phyloP scores from a whole-genome alignment of 2,888 invertebrate species.

The Trichogramma evanescens region DNA sequence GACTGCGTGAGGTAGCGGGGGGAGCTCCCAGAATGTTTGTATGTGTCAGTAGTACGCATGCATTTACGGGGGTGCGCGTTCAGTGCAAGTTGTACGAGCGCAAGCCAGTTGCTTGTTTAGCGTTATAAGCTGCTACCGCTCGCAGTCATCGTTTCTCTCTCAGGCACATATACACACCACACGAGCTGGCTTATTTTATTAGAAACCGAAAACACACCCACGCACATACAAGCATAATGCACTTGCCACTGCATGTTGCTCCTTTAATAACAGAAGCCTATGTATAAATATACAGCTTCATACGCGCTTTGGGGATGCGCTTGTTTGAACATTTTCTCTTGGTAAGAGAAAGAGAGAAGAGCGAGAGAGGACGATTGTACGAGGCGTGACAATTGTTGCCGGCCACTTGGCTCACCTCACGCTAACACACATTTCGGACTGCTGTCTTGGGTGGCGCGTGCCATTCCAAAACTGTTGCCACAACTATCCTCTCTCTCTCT shows the following conservation, averaged over 20 bases:
- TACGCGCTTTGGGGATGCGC: no score
- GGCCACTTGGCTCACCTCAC: conserved; percentile 21
- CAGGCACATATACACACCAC: conserved; percentile 12
- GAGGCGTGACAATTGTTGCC: conserved; percentile 24
- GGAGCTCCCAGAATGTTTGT: no score
- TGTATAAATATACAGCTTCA: no score
- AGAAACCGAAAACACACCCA: conserved; percentile 25
- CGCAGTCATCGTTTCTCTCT: neutral
- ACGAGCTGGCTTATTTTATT: conserved; percentile 30
- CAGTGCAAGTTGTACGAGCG: no score
- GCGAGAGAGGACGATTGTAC: conserved; percentile 1
- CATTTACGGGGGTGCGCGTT: no score
- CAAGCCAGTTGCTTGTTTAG: neutral
- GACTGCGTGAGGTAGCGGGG: no score
- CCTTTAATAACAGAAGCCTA: no score
- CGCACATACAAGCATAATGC: neutral
- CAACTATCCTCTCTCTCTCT: conserved; percentile 34
- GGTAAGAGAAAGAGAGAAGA: neutral
- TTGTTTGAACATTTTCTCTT: no score
- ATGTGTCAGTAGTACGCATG: no score
- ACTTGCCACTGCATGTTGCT: no score
- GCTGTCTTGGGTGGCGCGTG: conserved; percentile 19
- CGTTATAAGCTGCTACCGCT: neutral
- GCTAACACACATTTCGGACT: conserved; percentile 25
- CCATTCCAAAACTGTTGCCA: conserved; percentile 32